Evolutionary conservation across 2,888 invertebrate genomes (phyloP).

Genomic region (Leucophenga maculata): DNA sequence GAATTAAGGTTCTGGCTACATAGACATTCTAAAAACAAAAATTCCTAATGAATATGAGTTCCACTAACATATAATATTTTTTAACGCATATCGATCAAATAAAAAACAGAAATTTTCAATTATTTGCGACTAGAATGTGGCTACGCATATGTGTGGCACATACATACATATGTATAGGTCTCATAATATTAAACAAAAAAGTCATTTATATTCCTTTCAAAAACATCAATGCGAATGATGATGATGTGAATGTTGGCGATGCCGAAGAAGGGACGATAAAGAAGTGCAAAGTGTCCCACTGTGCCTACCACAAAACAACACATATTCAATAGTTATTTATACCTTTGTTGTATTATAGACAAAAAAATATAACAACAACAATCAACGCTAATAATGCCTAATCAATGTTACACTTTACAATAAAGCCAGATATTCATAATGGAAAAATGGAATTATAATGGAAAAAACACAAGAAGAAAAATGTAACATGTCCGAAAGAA

Average conservation of each 20-base stretch:
- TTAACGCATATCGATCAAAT: too few species aligned
- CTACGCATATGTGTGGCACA: not conserved
- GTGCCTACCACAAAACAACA: conserved; percentile 49
- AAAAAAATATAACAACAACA: conserved; percentile 47
- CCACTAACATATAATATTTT: too few species aligned
- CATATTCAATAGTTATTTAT: conserved; percentile 36
- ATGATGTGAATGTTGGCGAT: conserved; percentile 21
- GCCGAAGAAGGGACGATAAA: conserved; percentile 26
- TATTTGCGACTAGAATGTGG: too few species aligned
- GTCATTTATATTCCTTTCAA: conserved; percentile 36
- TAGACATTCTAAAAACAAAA: too few species aligned
- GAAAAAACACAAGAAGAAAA: not conserved
- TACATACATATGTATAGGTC: not conserved
- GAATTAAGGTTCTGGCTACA: too few species aligned
- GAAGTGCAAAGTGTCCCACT: conserved; percentile 65
- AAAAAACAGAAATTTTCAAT: too few species aligned
- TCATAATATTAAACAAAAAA: not conserved
- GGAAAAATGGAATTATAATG: conserved; percentile 33
- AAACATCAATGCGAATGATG: conserved; percentile 46
- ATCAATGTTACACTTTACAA: conserved; percentile 68
- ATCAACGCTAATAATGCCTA: conserved; percentile 66
- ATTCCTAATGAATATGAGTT: too few species aligned
- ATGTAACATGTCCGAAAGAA: not conserved
- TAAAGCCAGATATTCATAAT: conserved; percentile 38
- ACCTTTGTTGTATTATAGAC: conserved; percentile 23